A percentile compares a stretch with the other conserved stretches of the same genome.
Evolutionary conservation across 2,888 invertebrate genomes (phyloP).

Genomic region (Machimus rusticus): DNA sequence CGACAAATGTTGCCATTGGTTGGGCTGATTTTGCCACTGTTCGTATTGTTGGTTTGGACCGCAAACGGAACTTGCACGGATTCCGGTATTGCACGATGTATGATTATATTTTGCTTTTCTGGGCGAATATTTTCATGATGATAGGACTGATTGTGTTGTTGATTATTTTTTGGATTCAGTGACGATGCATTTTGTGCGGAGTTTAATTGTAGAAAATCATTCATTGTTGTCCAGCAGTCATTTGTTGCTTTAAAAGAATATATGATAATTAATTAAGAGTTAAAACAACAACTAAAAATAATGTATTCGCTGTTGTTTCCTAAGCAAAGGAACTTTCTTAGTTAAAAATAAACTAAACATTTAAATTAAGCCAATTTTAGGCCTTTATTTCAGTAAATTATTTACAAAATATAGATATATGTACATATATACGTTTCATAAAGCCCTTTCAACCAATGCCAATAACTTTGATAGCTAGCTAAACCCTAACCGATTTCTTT

Average conservation of each 20-base stretch:
- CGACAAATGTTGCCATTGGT: not conserved
- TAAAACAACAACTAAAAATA: not conserved
- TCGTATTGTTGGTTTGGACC: constrained; percentile 54
- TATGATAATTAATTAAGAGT: not conserved
- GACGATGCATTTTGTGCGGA: constrained; percentile 16
- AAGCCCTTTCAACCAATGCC: too few species aligned
- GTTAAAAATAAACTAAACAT: not conserved
- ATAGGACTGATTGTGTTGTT: constrained; percentile 43
- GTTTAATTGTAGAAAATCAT: constrained; percentile 51
- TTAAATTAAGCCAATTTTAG: not conserved
- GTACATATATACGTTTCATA: too few species aligned
- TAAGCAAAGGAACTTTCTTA: not conserved
- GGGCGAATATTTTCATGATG: constrained; percentile 52
- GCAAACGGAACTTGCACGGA: constrained; percentile 52
- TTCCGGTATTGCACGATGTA: constrained; percentile 44
- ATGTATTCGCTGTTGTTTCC: not conserved
- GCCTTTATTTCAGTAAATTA: too few species aligned
- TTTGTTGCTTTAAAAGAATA: constrained; percentile 54
- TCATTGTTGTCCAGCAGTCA: constrained; percentile 58
- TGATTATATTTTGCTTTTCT: constrained; percentile 55
- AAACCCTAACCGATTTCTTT: too few species aligned
- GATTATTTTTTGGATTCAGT: not conserved
- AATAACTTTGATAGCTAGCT: too few species aligned
- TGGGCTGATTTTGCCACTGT: constrained; percentile 24
- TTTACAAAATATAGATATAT: too few species aligned